Percentiles rank a stretch among this genome's conserved stretches.
Conservation (phyloP, 2,888 invertebrate genomes). For the Pachliopta kotzebuea region DNA sequence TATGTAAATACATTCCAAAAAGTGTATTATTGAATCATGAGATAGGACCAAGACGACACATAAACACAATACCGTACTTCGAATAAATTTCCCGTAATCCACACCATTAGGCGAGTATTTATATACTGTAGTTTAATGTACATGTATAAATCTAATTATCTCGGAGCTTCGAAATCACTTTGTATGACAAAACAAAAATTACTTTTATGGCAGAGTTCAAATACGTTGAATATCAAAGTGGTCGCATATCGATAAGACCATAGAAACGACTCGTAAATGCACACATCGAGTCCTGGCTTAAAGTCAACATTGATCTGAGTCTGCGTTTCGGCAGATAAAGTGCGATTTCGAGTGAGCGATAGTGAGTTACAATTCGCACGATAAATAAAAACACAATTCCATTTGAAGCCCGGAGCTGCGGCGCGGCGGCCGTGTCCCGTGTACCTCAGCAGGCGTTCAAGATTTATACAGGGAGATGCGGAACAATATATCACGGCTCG, state of each 20-base stretch:
- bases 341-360: constrained; percentile 76
- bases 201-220: constrained; percentile 7
- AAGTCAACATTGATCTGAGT: constrained; percentile 48
- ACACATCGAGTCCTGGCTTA: constrained; percentile 17
- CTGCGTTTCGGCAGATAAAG: constrained; percentile 74
- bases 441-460: constrained; percentile 80
- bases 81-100: constrained; percentile 15
- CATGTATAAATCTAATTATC: neutral
- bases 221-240: constrained; percentile 21
- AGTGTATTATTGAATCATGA: neutral
- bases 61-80: constrained; percentile 3
- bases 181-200: neutral
- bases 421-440: constrained; percentile 73
- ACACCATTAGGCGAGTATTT: constrained; percentile 10
- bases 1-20: constrained; percentile 10
- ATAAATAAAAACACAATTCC: constrained; percentile 81
- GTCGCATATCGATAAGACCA: constrained; percentile 15
- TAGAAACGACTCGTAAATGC: constrained; percentile 6
- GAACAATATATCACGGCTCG: constrained; percentile 77
- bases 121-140: neutral
- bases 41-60: constrained; percentile 5
- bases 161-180: neutral
- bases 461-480: constrained; percentile 79
- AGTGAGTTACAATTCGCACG: constrained; percentile 75
- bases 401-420: constrained; percentile 73